Evolutionary conservation across 2,113 vertebrate genomes (phyloP), one percentile per base, ranked within the genome.

Genomic region (Ondatra zibethicus): DNA sequence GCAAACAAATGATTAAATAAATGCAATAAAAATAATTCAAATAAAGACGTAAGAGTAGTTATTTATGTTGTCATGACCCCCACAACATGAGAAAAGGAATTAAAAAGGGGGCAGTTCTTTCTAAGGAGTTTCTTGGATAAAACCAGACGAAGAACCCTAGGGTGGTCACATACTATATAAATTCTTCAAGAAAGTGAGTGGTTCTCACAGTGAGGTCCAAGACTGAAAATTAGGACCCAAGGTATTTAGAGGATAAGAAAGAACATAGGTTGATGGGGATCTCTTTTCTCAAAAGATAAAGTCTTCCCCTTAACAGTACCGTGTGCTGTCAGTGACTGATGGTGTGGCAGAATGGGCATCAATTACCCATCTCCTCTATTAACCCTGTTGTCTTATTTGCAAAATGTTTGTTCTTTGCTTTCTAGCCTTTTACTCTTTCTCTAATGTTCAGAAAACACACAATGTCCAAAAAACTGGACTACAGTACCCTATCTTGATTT

Each of bases 231-330:
- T 25, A 0, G 7, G 2, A 89, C 63, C 52, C 47, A 63, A 73
- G n/a, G 2, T 7, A 13, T 68, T 55, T 52, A 42, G 55, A 68
- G 29, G 42, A 65, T 75, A 13, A 65, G 66, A 7, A 68, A 42
- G 80, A 78, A 2, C 1, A 33, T 25, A 25, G 2, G 3, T 11
- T 10, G 17, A 80, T 25, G 1, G 5, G 29, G 1, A 27, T 3
- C 16, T 39, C 9, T 61, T 84, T 4, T 36, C 5, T 25, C 36
- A 14, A n/a, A 39, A 9, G 2, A 70, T 0, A 31, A 63, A 2
- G 4, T 4, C 27, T 55, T 78, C 6, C 39, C 76, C 2, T 10
- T 65, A 29, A 50, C 13, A 58, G 45, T 2, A 42, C 68, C 2
- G 21, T 31, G 5, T 50, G 63, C 8, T 47, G 36, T 39, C 17